phyloP scores from a whole-genome alignment of 2,113 vertebrate species.

The Phainopepla nitens region DNA sequence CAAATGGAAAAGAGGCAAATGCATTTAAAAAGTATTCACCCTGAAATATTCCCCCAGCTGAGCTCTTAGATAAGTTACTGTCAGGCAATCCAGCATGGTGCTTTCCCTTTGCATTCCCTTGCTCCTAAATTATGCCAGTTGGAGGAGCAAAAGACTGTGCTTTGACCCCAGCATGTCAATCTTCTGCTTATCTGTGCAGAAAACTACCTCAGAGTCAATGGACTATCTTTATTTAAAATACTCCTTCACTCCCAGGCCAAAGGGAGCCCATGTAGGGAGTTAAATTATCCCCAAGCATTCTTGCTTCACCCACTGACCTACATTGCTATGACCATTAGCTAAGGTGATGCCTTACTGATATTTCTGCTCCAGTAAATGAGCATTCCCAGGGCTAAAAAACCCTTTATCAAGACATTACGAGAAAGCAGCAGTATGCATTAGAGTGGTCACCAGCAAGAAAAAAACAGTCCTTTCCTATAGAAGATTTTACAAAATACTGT shows the following conservation, averaged over 20 bases:
- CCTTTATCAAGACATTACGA: neutral
- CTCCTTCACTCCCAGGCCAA: neutral
- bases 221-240: neutral
- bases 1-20: slow-evolving; percentile 3
- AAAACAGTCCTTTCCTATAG: neutral
- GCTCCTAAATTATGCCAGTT: neutral
- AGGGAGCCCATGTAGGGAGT: neutral
- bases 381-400: neutral
- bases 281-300: neutral
- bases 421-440: neutral
- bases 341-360: neutral
- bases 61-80: slow-evolving; percentile 3
- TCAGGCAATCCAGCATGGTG: neutral
- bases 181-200: slow-evolving; percentile 21
- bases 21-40: neutral
- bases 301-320: slow-evolving; percentile 22
- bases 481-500: neutral
- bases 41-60: slow-evolving; percentile 17
- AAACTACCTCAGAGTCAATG: neutral
- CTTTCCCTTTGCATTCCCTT: slow-evolving; percentile 17
- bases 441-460: neutral
- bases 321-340: neutral
- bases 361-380: slow-evolving; percentile 15
- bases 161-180: slow-evolving; percentile 16
- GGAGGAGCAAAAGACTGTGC: neutral